These are phyloP conservation scores for Taxidea taxus DNA, from an alignment of 2,113 vertebrate genomes.

Conservation along the genomic window DNA sequence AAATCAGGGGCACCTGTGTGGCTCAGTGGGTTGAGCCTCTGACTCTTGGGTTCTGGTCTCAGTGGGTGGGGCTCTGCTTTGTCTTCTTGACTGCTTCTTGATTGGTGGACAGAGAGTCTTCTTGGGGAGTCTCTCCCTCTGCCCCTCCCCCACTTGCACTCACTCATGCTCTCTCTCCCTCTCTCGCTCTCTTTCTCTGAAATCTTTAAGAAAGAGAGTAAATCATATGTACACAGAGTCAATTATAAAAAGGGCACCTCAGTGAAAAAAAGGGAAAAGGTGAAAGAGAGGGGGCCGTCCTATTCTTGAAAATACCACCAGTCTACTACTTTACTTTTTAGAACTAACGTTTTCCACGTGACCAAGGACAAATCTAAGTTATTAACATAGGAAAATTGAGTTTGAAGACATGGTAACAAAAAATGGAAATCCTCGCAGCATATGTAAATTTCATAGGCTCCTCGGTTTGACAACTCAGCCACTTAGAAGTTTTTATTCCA, in stretches of 20 bases:
- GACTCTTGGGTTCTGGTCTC: not conserved
- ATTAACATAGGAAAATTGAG: not conserved
- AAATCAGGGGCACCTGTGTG: not conserved
- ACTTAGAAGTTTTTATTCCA: not conserved
- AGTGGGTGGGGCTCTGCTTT: not conserved
- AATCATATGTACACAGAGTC: not conserved
- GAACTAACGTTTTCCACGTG: not conserved
- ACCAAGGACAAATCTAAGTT: not conserved
- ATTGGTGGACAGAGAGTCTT: not conserved
- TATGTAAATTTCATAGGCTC: not conserved
- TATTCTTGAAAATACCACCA: not conserved
- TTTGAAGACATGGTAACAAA: not conserved
- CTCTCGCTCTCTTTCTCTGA: not conserved
- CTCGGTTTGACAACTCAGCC: not conserved
- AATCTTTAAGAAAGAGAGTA: not conserved
- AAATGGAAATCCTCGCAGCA: not conserved
- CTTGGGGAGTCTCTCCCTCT: not conserved
- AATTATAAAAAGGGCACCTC: not conserved
- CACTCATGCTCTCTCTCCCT: not conserved
- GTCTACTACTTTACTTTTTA: not conserved
- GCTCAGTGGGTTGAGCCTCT: not conserved
- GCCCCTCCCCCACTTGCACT: not conserved
- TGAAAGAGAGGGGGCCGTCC: not conserved
- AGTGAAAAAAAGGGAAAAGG: rapidly evolving
- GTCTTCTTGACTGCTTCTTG: not conserved